Percentiles rank a stretch among this genome's conserved stretches.
Evolutionary conservation across 2,113 vertebrate species (phyloP).

Genomic region (Sciurus niger): DNA sequence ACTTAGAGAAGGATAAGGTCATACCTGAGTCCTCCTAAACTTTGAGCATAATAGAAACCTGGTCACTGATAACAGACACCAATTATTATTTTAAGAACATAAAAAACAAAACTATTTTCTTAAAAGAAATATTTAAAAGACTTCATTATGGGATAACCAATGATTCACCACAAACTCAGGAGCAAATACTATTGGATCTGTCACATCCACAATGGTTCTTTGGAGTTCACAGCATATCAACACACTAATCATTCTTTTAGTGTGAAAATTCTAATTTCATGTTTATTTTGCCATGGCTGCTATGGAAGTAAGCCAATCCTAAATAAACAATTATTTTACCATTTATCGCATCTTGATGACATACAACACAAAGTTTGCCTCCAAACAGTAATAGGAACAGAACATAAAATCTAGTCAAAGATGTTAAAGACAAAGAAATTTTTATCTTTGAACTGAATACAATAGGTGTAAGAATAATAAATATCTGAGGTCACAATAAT

Average conservation of each 20-base stretch:
- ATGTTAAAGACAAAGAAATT: not conserved
- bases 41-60: not conserved
- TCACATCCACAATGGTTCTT: not conserved
- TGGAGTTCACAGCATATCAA: not conserved
- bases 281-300: not conserved
- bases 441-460: not conserved
- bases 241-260: not conserved
- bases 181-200: not conserved
- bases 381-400: not conserved
- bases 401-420: not conserved
- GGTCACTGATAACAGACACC: not conserved
- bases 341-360: not conserved
- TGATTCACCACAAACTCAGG: not conserved
- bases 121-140: not conserved
- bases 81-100: not conserved
- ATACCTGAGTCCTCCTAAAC: not conserved
- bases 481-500: not conserved
- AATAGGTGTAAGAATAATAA: not conserved
- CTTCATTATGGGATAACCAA: not conserved
- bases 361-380: not conserved
- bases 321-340: constrained; percentile 11
- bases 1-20: not conserved
- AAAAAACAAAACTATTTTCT: not conserved
- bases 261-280: not conserved
- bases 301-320: not conserved